Evolutionary conservation across 2,113 vertebrate species (phyloP).

Genomic region (Caranx melampygus): DNA sequence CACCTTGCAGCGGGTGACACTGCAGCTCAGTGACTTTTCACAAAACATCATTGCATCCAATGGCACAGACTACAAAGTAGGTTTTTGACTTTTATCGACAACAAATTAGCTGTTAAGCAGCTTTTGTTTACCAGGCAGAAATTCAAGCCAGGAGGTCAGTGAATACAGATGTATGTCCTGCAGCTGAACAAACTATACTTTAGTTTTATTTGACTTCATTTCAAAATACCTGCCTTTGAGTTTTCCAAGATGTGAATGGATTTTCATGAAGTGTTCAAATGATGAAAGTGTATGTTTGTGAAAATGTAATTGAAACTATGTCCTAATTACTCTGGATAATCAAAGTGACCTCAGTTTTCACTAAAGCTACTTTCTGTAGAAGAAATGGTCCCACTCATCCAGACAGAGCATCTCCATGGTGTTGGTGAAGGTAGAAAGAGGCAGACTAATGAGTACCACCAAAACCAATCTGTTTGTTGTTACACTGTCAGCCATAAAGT

Average conservation of each 20-base stretch:
- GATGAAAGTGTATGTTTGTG: not conserved
- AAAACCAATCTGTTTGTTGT: no score
- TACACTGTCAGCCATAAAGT: no score
- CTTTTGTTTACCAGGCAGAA: no score
- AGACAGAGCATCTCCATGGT: not conserved
- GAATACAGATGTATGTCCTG: no score
- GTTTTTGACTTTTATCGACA: not conserved
- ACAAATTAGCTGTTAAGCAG: not conserved
- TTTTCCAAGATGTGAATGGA: not conserved
- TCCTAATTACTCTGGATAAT: not conserved
- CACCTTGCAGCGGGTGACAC: constrained; percentile 29
- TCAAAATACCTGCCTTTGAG: not conserved
- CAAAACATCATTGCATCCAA: constrained; percentile 4
- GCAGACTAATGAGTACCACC: not conserved
- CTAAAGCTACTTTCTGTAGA: not conserved
- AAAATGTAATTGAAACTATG: not conserved
- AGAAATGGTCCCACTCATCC: not conserved
- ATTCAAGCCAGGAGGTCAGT: no score
- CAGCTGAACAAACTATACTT: not conserved
- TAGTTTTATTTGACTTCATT: not conserved
- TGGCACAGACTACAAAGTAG: not conserved
- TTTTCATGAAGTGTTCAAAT: not conserved
- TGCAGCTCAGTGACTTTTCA: constrained; percentile 22
- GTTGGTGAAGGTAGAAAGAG: not conserved
- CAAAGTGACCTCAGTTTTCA: not conserved